These are phyloP conservation scores for Acanthurus leucopareius DNA, from an alignment of 2,797 vertebrate genomes.

Conservation along the genomic window DNA sequence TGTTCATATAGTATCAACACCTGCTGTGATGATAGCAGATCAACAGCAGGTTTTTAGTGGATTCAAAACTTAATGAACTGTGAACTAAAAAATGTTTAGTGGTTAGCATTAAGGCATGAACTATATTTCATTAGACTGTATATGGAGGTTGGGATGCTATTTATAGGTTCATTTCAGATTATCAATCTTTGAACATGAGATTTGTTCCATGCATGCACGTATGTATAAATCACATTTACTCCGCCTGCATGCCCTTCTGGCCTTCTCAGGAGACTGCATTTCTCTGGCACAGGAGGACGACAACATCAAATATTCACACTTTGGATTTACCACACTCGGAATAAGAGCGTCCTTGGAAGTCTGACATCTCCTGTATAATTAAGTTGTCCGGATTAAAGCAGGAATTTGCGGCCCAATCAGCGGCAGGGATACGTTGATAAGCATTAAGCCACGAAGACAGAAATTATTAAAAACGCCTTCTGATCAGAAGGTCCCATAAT, in stretches of 20 bases:
- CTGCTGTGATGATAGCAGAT: constrained; percentile 62
- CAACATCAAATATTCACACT: constrained; percentile 78
- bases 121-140: constrained; percentile 4
- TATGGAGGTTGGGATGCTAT: background rate
- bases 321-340: constrained; percentile 56
- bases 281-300: constrained; percentile 51
- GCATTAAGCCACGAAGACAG: constrained; percentile 76
- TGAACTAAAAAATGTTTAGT: background rate
- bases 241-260: constrained; percentile 37
- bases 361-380: constrained; percentile 84
- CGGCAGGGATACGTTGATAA: constrained; percentile 75
- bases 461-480: constrained; percentile 71
- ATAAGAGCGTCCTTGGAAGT: constrained; percentile 72
- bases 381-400: constrained; percentile 80
- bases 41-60: constrained; percentile 37
- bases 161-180: constrained; percentile 4
- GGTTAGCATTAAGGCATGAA: background rate
- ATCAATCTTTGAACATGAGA: constrained; percentile 36
- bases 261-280: constrained; percentile 46
- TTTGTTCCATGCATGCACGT: constrained; percentile 37
- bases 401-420: constrained; percentile 76
- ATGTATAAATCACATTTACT: constrained; percentile 48
- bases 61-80: background rate
- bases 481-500: constrained; percentile 73
- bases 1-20: constrained; percentile 38